Evolutionary conservation across 2,113 vertebrate genomes (phyloP).

Genomic region (Ctenodactylus gundi): DNA sequence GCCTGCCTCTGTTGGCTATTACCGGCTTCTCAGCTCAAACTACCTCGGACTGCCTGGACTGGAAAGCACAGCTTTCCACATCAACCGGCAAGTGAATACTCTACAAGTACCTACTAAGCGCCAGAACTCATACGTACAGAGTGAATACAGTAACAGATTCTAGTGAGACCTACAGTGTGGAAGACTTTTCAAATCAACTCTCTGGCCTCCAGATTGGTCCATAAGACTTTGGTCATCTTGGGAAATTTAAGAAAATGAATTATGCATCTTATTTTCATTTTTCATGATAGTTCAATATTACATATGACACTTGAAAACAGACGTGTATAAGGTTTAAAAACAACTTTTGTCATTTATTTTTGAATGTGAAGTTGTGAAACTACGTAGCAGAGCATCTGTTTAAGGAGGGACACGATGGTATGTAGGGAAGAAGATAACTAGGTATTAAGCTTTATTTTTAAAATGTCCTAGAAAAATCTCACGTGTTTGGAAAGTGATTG

Average conservation of each 20-base stretch:
- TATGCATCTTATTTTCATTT: neutral
- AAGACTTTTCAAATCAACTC: neutral
- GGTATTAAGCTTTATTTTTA: too few species aligned
- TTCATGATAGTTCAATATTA: neutral
- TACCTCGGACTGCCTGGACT: neutral
- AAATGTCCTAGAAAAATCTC: too few species aligned
- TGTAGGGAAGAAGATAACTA: neutral
- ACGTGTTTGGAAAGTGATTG: too few species aligned
- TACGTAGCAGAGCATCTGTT: neutral
- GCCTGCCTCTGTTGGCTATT: neutral
- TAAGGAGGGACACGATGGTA: neutral
- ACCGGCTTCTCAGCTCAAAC: neutral
- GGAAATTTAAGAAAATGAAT: neutral
- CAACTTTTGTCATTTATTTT: neutral
- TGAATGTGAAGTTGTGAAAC: neutral
- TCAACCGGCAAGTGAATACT: neutral
- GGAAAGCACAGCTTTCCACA: neutral
- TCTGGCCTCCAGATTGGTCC: neutral
- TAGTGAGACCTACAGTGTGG: neutral
- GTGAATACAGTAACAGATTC: neutral
- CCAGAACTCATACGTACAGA: accelerated
- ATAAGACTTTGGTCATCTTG: too few species aligned
- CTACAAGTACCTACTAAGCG: neutral
- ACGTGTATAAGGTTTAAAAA: neutral
- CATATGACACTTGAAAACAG: neutral